Evolutionary conservation across 2,797 vertebrate genomes (phyloP), one percentile per base, ranked within the genome.

Genomic region (Ispidina lecontei): DNA sequence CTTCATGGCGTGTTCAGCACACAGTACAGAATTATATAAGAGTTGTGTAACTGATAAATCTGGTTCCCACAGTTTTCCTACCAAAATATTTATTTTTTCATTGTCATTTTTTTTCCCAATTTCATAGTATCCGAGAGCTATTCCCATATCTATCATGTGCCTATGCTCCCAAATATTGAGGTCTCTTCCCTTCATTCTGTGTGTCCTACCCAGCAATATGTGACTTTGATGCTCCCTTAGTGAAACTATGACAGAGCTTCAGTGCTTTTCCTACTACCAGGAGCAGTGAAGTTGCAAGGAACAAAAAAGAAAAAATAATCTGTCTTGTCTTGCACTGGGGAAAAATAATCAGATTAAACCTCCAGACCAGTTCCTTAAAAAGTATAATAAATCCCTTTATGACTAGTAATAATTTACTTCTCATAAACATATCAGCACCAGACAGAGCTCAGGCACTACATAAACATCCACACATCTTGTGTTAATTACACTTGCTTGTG

Each of bases 381-480:
- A 88, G 60, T 73, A 84, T 90, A 93, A 92, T 84, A 93, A 93
- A 94, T 88, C 56, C 64, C 62, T 84, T 91, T 93, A 63, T 79
- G 81, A 75, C 25, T 29, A 88, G 83, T 88, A 93, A 81, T 94
- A 92, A 88, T 94, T 96, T 84, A 84, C 58, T 88, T 93, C 84
- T 90, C 80, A 51, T 93, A 95, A 95, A 93, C 71, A 83, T 82
- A 81, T 96, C 94, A 87, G 84, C 93, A 91, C 56, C 86, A 92
- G 62, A 54, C 84, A 71, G 87, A 90, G 62, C 83, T 87, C 83
- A 96, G 95, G 71, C 72, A 35, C 65, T 94, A 6, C 41, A 68
- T 84, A 93, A 96, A 90, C 83, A 90, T 62, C 59, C 4, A 12
- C 81, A 84, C 90, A 89, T 93, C 90, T 95, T 94, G 88, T 26